A percentile compares a stretch with the other conserved stretches of the same genome.
These are phyloP conservation scores for Drosophila bocki DNA, from an alignment of 1,140 invertebrate species.

Conservation along the genomic window DNA sequence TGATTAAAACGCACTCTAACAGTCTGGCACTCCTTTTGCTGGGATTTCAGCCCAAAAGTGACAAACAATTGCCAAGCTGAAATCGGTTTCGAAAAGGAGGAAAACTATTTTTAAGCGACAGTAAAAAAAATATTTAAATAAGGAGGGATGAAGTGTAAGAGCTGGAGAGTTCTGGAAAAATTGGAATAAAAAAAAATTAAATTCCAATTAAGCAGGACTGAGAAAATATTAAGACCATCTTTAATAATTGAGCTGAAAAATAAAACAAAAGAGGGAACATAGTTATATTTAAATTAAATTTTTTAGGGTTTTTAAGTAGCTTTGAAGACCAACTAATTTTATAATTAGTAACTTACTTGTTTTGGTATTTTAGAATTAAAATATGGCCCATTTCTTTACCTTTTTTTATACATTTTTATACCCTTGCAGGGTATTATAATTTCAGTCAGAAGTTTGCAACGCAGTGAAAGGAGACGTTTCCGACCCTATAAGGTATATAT, in stretches of 20 bases:
- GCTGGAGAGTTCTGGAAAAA: background rate
- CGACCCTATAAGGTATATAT: no score
- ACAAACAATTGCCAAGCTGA: conserved; percentile 25
- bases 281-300: background rate
- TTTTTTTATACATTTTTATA: no score
- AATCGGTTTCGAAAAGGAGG: background rate
- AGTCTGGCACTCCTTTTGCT: background rate
- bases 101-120: conserved; percentile 15
- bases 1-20: conserved; percentile 34
- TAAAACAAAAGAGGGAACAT: background rate
- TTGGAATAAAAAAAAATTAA: background rate
- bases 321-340: no score
- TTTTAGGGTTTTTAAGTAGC: no score
- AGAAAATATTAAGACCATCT: background rate
- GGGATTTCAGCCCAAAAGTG: conserved; percentile 21
- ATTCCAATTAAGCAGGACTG: background rate
- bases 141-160: background rate
- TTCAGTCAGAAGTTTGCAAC: no score
- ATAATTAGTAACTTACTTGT: no score
- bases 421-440: no score
- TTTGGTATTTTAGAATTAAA: no score
- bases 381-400: no score
- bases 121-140: background rate
- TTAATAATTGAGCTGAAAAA: no score
- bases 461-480: no score